These are phyloP conservation scores for Rhyzopertha dominica DNA, from an alignment of 1,140 invertebrate genomes.

Conservation along the genomic window DNA sequence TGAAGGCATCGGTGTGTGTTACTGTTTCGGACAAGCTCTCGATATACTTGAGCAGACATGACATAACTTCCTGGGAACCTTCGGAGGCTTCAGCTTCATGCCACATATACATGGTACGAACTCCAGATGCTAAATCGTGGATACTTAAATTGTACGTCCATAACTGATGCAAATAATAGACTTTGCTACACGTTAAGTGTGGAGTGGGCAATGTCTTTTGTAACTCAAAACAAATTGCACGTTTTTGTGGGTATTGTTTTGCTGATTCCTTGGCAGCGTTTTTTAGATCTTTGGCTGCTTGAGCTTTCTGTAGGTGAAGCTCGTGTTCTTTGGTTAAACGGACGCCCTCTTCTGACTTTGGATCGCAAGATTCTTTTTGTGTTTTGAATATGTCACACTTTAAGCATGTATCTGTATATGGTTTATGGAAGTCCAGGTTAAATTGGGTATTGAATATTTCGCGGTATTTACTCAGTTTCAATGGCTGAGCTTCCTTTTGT, in stretches of 20 bases:
- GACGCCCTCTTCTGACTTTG: no score
- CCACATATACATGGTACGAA: constrained; percentile 13
- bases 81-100: constrained; percentile 9
- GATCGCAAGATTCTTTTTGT: constrained; percentile 7
- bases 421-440: constrained; percentile 11
- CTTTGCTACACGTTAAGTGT: constrained; percentile 10
- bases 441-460: constrained; percentile 12
- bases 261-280: constrained; percentile 3
- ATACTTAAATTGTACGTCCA: constrained; percentile 21
- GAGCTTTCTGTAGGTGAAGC: constrained; percentile 7
- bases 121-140: constrained; percentile 10
- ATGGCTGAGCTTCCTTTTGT: neutral
- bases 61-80: constrained; percentile 10
- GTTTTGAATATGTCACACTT: constrained; percentile 12
- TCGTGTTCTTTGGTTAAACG: neutral
- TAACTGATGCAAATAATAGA: constrained; percentile 19
- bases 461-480: neutral
- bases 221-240: constrained; percentile 20
- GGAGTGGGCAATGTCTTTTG: constrained; percentile 19
- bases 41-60: constrained; percentile 18
- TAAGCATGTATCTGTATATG: constrained; percentile 14
- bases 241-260: constrained; percentile 1
- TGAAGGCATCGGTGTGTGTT: no score
- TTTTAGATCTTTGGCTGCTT: constrained; percentile 2
- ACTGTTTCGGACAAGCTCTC: constrained; percentile 39